Evolutionary conservation across 2,797 vertebrate genomes (phyloP).

Genomic region (Cynopterus sphinx): DNA sequence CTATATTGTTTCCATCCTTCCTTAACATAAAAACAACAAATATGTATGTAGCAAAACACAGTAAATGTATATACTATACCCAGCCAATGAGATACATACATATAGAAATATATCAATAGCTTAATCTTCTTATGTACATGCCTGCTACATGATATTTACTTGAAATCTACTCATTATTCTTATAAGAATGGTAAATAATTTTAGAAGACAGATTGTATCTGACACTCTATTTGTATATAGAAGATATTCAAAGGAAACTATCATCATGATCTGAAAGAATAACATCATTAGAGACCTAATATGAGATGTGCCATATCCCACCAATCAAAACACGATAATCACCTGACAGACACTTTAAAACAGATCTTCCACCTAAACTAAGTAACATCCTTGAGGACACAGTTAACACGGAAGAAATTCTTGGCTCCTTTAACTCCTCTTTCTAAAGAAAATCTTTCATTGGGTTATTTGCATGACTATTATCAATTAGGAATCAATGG

Average conservation of each 20-base stretch:
- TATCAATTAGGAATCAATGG: not conserved
- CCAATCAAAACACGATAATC: not conserved
- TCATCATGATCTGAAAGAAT: not conserved
- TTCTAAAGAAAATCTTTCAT: not conserved
- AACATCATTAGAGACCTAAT: not conserved
- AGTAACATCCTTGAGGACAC: not conserved
- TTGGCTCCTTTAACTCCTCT: not conserved
- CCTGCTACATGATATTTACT: not conserved
- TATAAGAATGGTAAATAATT: not conserved
- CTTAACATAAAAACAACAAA: not conserved
- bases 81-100: not conserved
- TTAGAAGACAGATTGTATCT: not conserved
- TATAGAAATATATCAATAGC: not conserved
- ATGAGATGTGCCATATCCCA: not conserved
- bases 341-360: not conserved
- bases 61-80: not conserved
- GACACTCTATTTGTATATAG: not conserved
- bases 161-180: not conserved
- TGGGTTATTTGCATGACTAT: not conserved
- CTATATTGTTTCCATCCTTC: not conserved
- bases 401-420: not conserved
- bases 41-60: not conserved
- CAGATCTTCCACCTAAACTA: not conserved
- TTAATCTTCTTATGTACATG: not conserved
- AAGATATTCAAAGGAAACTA: not conserved